Evolutionary conservation across 2,888 invertebrate species (phyloP).

Genomic region (Pyrrhosoma nymphula): DNA sequence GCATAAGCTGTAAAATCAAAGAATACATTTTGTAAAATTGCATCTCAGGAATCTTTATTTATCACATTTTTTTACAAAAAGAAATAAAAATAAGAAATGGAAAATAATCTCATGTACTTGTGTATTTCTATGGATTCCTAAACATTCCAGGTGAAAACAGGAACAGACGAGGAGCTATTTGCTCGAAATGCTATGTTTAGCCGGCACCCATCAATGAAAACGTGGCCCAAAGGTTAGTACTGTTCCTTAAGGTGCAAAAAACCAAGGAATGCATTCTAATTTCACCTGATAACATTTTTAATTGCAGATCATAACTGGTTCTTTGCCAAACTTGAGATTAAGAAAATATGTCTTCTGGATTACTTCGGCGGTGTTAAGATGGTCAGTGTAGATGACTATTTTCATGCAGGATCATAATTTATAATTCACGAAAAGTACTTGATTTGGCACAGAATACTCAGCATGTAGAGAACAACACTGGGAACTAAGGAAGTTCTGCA

Average conservation of each 20-base stretch:
- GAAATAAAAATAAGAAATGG: neutral
- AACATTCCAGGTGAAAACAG: constrained; percentile 79
- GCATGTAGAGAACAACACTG: neutral
- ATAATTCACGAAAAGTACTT: too few species aligned
- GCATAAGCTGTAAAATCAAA: too few species aligned
- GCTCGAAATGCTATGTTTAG: constrained; percentile 84
- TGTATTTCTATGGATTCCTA: constrained; percentile 69
- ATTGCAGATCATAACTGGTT: constrained; percentile 80
- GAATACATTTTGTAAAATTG: too few species aligned
- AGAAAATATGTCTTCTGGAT: constrained; percentile 87
- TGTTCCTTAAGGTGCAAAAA: neutral
- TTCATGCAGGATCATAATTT: constrained; percentile 73
- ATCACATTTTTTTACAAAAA: constrained; percentile 30
- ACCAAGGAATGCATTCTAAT: neutral
- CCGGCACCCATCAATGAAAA: constrained; percentile 85
- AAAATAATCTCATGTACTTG: neutral
- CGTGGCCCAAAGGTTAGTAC: constrained; percentile 83
- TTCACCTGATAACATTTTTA: neutral
- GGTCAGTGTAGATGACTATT: constrained; percentile 83
- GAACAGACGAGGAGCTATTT: constrained; percentile 80
- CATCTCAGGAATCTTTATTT: constrained; percentile 39
- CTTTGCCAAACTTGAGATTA: constrained; percentile 87
- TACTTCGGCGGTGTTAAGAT: constrained; percentile 89
- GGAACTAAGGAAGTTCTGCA: neutral
- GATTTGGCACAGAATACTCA: neutral